Evolutionary conservation across 2,797 vertebrate species (phyloP).

Genomic region (Enteromius trimaculatus): DNA sequence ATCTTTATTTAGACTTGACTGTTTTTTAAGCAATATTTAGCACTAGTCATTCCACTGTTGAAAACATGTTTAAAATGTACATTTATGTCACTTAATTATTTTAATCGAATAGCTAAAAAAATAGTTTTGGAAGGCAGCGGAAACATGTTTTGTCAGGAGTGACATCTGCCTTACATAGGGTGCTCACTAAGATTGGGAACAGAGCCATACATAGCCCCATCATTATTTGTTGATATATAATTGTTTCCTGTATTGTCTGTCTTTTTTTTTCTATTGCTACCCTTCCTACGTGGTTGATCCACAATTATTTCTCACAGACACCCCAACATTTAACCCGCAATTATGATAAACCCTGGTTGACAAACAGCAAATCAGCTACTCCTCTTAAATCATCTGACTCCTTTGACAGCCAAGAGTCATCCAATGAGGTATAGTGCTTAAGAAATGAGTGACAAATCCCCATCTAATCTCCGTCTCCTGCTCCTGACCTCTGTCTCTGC

Average conservation of each 20-base stretch:
- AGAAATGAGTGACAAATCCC: slow-evolving; percentile 71
- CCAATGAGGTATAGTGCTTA: slow-evolving; percentile 95
- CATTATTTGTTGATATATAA: slow-evolving; percentile 54
- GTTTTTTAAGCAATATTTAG: neutral
- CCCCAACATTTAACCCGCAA: slow-evolving; percentile 98
- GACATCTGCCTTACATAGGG: neutral
- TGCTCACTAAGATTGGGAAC: slow-evolving; percentile 13
- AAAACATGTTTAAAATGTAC: neutral
- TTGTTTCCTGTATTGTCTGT: slow-evolving; percentile 46
- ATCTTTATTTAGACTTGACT: neutral
- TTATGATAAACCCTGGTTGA: slow-evolving; percentile 99
- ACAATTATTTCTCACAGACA: slow-evolving; percentile 79
- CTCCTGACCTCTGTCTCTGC: slow-evolving; percentile 44
- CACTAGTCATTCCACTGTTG: neutral
- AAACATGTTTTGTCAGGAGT: neutral
- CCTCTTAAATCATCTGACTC: slow-evolving; percentile 96
- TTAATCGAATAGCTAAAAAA: neutral
- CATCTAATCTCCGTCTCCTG: slow-evolving; percentile 68
- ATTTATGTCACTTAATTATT: neutral
- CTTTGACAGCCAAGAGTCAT: slow-evolving; percentile 92
- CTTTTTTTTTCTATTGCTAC: slow-evolving; percentile 65
- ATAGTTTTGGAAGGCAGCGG: neutral
- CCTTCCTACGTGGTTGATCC: slow-evolving; percentile 76
- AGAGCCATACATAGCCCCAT: slow-evolving; percentile 43
- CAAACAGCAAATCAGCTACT: slow-evolving; percentile 99